Base-by-base conservation (phyloP, 2,888 invertebrate species). In the Eupithecia vulgata region DNA sequence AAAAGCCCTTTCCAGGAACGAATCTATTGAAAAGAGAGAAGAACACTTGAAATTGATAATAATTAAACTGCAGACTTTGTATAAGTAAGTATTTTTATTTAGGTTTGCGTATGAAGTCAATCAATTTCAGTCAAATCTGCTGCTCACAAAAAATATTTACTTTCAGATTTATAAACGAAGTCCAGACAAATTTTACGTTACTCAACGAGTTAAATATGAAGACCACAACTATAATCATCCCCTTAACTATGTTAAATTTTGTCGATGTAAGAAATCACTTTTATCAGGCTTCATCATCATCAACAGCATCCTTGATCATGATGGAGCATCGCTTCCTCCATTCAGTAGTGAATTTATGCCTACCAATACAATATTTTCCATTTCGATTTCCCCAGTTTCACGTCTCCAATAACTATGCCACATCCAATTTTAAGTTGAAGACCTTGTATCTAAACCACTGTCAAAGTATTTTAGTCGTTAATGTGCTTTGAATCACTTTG, bases 141-240 rank as follows among this genome's bases (percentile, higher is more conserved):
- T 57, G 25, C 10, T 52, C 52, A 57, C 57, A 0, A 25, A 25
- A 25, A 52, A 57, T 10, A 25, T 30, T 25, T 57, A 64, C 10
- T 88, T 86, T 52, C 83, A 91, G 91, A 5, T 87, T 89, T 45
- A 77, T 87, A 2, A 75, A 83, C 21, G 72, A 71, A 3, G 80
- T 90, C 1, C 83, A 88, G 76, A 76, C 25, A 5, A 81, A 82
- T 45, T 91, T 88, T 59, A 82, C 82, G 7, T 59, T 86, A 5
- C 75, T 92, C 5, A 91, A 89, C 66, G 92, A 93, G 77, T 89
- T 84, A 35, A 87, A 84, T 67, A 87, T 93, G 88, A 92, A 91
- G 82, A 80, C 86, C 0, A 88, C 89, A 1, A 90, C 89, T 12
- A 80, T 91, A 76, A 71, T 89, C n/a, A 73, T 91, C 37, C 90